Evolutionary conservation across 2,113 vertebrate species (phyloP).

Genomic region (Lanius collurio): DNA sequence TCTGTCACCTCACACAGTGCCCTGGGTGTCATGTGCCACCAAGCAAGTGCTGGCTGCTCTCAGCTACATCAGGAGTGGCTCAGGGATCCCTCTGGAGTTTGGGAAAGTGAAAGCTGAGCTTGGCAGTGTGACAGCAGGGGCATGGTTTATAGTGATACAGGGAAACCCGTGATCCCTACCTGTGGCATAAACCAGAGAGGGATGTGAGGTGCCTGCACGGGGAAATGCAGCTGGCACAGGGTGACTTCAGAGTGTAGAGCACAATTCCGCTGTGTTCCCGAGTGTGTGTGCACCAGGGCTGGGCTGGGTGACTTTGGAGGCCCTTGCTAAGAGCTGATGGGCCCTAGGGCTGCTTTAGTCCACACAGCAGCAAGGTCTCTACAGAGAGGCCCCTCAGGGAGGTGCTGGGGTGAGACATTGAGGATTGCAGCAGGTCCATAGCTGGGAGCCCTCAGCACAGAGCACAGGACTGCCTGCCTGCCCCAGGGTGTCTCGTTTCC

Average conservation of each 20-base stretch:
- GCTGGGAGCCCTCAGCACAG: background rate
- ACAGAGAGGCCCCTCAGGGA: background rate
- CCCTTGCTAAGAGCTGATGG: background rate
- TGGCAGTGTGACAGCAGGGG: background rate
- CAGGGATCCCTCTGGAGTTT: background rate
- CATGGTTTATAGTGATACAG: background rate
- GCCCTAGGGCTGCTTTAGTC: background rate
- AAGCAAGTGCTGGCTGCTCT: background rate
- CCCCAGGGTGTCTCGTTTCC: background rate
- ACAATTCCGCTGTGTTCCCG: fast-evolving
- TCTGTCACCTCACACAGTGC: background rate
- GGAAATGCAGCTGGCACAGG: background rate
- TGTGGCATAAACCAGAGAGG: background rate
- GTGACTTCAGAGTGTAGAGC: background rate
- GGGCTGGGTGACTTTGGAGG: background rate
- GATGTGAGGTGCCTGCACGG: background rate
- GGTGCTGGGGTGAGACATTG: background rate
- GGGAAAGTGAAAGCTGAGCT: background rate
- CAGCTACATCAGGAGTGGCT: background rate
- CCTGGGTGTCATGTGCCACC: background rate
- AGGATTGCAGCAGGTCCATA: background rate
- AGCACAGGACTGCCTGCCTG: background rate
- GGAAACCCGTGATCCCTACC: background rate
- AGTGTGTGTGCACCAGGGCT: background rate
- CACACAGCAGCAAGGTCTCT: background rate